Evolutionary conservation across 1,140 invertebrate genomes (phyloP), one percentile per base, ranked within the genome.

Genomic region (Cecropterus lyciades): DNA sequence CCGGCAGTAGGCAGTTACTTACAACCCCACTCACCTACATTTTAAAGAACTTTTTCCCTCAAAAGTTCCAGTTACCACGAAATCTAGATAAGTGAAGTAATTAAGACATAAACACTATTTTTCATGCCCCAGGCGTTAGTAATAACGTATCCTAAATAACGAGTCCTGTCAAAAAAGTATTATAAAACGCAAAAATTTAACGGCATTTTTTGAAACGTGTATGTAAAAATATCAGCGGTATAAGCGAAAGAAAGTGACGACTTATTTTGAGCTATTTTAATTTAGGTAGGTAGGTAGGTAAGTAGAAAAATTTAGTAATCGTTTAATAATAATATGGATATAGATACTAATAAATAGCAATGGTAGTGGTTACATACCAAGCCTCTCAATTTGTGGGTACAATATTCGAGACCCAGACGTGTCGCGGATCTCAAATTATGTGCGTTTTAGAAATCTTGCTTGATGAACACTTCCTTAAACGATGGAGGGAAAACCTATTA

Each of bases 21-120:
- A 51, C 24, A 27, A n/a, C 37, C 43, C 43, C 48, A 51, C 48
- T 51, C 48, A 51, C 48, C 48, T 51, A 51, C 48, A 51, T 51
- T 51, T 27, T n/a, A n/a, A 45, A 45, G 24, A 30, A 11, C 14
- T n/a, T 17, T 51, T n/a, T n/a, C n/a, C n/a, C 16, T 43, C 14
- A 11, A 40, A 13, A 51, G 20, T 4, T 57, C 55, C 42, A 42
- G 55, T 45, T 57, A 24, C 55, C 55, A 14, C 17, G 17, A 45
- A 57, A 57, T 57, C 55, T 57, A 57, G 40, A 57, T 57, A 57
- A 45, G 55, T 46, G n/a, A 33, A 56, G 52, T 56, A 56, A 56
- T 56, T 42, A 56, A 56, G 52, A 20, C 52, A 17, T 56, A 56
- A 56, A 56, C 37, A 56, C 52, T 56, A 56, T 42, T 42, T 56